Percentiles rank a stretch among this genome's conserved stretches.
Evolutionary conservation across 37 sponge, comb jelly and placozoan genomes (phyloP).

Genomic region (Mnemiopsis leidyi): DNA sequence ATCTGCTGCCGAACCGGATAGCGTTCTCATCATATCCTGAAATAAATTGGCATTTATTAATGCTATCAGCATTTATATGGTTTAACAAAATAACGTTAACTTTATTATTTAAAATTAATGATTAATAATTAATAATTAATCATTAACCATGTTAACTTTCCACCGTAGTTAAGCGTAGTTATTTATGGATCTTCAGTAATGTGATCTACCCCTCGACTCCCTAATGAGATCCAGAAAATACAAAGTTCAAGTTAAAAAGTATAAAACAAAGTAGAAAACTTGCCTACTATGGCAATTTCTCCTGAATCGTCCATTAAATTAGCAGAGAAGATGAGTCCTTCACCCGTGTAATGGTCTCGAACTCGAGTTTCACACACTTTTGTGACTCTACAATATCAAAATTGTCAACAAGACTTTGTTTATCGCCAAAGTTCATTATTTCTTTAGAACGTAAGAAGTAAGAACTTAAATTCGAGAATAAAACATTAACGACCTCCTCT

Average conservation of each 20-base stretch:
- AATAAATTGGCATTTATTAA: not conserved
- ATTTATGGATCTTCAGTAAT: too few species aligned
- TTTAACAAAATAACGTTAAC: too few species aligned
- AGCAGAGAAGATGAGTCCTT: not conserved
- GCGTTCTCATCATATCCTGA: constrained; percentile 18
- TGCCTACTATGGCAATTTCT: not conserved
- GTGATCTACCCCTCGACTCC: too few species aligned
- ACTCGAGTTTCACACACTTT: not conserved
- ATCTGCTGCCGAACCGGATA: not conserved
- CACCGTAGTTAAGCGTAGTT: too few species aligned
- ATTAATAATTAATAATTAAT: too few species aligned
- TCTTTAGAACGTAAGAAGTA: not conserved
- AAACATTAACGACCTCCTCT: not conserved
- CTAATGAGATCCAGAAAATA: too few species aligned
- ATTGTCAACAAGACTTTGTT: not conserved
- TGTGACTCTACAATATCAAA: not conserved
- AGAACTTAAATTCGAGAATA: not conserved
- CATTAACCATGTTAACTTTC: too few species aligned
- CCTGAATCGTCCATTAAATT: not conserved
- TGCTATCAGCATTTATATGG: too few species aligned
- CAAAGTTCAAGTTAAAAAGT: too few species aligned
- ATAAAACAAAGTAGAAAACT: not conserved
- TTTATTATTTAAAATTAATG: too few species aligned
- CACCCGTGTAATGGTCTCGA: too few species aligned
- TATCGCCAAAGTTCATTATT: too few species aligned